Percentiles rank a stretch among this genome's conserved stretches.
phyloP scores from a whole-genome alignment of 2,888 invertebrate genomes.

The Gymnocheta viridis region DNA sequence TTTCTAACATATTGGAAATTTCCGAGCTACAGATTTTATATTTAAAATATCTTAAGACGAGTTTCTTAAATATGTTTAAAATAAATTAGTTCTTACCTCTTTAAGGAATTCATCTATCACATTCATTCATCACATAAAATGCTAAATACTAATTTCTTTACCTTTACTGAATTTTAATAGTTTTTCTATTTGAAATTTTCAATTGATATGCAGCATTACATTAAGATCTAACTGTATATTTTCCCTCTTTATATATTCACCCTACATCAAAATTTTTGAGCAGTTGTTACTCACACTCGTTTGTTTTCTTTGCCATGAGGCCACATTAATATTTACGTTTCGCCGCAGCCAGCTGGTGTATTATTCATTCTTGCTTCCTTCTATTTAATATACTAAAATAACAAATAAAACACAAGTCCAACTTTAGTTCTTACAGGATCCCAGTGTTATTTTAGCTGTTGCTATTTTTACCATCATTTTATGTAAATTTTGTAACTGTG shows the following conservation, averaged over 20 bases:
- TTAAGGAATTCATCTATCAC: too few relatives aligned
- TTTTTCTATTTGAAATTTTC: too few relatives aligned
- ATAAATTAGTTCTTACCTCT: too few relatives aligned
- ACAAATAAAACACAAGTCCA: conserved; percentile 16
- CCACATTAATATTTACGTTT: background rate
- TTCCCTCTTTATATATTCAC: background rate
- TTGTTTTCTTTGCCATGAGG: background rate
- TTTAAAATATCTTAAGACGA: too few relatives aligned
- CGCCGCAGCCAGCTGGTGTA: background rate
- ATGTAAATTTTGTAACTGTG: conserved; percentile 54
- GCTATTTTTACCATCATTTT: conserved; percentile 44
- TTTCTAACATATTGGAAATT: too few relatives aligned
- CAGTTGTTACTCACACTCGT: background rate
- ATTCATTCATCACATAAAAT: too few relatives aligned
- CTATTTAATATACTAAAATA: conserved; percentile 30
- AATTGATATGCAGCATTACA: too few relatives aligned
- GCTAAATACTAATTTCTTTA: too few relatives aligned
- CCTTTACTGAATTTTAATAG: too few relatives aligned
- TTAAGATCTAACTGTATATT: too few relatives aligned
- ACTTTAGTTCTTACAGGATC: conserved; percentile 25
- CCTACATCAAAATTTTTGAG: background rate
- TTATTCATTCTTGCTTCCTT: background rate
- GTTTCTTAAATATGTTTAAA: too few relatives aligned
- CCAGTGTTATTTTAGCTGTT: conserved; percentile 50
- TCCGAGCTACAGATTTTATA: too few relatives aligned